A percentile compares a stretch with the other conserved stretches of the same genome.
These are phyloP conservation scores for Drepanosiphum platanoidis DNA, from an alignment of 2,888 invertebrate genomes.

Conservation along the genomic window DNA sequence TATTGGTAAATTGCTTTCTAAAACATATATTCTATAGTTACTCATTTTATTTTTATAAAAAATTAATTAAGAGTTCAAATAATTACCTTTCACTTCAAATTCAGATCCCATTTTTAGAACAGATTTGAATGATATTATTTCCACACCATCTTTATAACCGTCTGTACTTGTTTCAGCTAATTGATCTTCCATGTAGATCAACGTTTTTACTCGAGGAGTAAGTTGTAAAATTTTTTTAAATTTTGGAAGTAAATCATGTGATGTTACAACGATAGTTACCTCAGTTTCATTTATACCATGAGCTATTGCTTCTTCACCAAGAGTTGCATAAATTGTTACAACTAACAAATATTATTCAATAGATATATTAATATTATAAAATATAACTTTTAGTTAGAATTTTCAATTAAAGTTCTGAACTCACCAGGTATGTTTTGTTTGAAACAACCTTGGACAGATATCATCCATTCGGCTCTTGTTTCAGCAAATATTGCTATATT, in stretches of 20 bases:
- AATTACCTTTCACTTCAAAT: conserved; percentile 5
- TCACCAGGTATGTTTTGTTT: conserved; percentile 88
- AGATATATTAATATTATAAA: not conserved
- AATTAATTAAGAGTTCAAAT: not conserved
- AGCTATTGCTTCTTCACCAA: conserved; percentile 95
- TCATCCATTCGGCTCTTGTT: conserved; percentile 97
- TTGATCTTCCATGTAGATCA: conserved; percentile 91
- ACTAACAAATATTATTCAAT: conserved; percentile 72
- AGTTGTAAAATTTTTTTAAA: conserved; percentile 80
- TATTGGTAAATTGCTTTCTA: conserved; percentile 74
- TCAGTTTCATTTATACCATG: conserved; percentile 98
- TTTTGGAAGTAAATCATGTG: conserved; percentile 90
- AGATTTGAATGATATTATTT: conserved; percentile 79
- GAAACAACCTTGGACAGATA: conserved; percentile 95
- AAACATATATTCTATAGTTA: conserved; percentile 63
- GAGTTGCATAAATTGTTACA: conserved; percentile 95
- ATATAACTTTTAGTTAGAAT: not conserved
- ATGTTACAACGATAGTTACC: conserved; percentile 91
- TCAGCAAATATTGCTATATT: conserved; percentile 96
- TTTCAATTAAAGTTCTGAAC: not conserved
- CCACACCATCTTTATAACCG: conserved; percentile 79
- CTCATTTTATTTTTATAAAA: not conserved
- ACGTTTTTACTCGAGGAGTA: conserved; percentile 80
- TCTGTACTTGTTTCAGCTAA: conserved; percentile 76
- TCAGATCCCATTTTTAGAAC: conserved; percentile 72